phyloP scores from a whole-genome alignment of 1,140 invertebrate species.

The Habropoda laboriosa region DNA sequence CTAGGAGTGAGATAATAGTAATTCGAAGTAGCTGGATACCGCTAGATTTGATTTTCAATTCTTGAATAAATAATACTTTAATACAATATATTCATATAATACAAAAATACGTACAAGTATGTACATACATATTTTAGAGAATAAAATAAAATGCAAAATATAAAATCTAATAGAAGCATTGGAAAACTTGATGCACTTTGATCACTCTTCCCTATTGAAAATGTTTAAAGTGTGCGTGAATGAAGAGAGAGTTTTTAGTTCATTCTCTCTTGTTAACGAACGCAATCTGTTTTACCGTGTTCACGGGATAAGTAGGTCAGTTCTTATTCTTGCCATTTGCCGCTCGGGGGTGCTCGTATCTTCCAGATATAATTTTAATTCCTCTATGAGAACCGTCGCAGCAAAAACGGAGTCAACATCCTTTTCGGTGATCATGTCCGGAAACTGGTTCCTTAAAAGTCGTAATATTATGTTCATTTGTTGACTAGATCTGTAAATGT shows the following conservation, averaged over 20 bases:
- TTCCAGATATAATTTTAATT: constrained; percentile 70
- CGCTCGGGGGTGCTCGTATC: constrained; percentile 55
- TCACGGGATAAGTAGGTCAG: constrained; percentile 75
- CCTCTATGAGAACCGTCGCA: constrained; percentile 65
- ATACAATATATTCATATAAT: neutral
- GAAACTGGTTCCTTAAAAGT: constrained; percentile 65
- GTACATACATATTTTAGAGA: neutral
- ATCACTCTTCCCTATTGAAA: neutral
- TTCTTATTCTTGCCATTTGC: constrained; percentile 70
- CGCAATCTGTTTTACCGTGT: constrained; percentile 11
- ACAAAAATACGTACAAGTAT: neutral
- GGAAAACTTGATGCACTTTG: neutral
- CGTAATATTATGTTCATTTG: constrained; percentile 71
- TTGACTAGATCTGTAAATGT: constrained; percentile 57
- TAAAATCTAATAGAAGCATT: neutral
- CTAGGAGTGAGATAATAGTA: constrained; percentile 37
- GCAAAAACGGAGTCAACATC: constrained; percentile 59
- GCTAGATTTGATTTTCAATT: neutral
- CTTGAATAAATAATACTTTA: neutral
- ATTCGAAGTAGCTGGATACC: neutral
- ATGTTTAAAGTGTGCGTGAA: neutral
- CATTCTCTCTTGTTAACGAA: neutral
- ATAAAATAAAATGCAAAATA: neutral
- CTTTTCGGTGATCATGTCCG: constrained; percentile 58
- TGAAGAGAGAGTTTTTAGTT: neutral